Conservation (phyloP, 2,888 invertebrate genomes). For the Ormyrus rosae region DNA sequence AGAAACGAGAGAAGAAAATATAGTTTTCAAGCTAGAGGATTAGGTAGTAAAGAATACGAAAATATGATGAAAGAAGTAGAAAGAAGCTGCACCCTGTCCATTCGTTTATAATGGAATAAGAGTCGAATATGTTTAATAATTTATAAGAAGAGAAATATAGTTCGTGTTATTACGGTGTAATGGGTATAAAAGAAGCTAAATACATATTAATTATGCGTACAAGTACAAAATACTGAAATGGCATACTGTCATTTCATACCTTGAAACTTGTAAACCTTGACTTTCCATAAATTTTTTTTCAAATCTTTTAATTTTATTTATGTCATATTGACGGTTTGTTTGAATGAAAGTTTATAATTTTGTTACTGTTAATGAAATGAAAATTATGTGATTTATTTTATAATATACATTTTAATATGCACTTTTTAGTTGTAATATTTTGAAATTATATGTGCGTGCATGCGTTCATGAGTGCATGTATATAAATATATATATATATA, state of each 20-base stretch:
- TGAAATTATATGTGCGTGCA: slow-evolving; percentile 7
- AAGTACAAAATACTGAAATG: slow-evolving; percentile 52
- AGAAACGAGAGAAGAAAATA: slow-evolving; percentile 52
- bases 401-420: slow-evolving; percentile 31
- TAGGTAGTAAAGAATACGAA: slow-evolving; percentile 61
- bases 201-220: slow-evolving; percentile 70
- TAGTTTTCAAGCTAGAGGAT: slow-evolving; percentile 65
- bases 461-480: slow-evolving; percentile 3
- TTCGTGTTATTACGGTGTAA: slow-evolving; percentile 73
- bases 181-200: slow-evolving; percentile 70
- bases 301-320: slow-evolving; percentile 27
- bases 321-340: slow-evolving; percentile 36
- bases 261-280: slow-evolving; percentile 23
- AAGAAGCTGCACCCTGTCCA: slow-evolving; percentile 66
- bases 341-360: slow-evolving; percentile 41
- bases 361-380: slow-evolving; percentile 43
- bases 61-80: slow-evolving; percentile 66
- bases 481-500: slow-evolving; percentile 9
- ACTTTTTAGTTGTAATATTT: slow-evolving; percentile 26
- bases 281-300: slow-evolving; percentile 23
- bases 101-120: slow-evolving; percentile 64
- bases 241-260: slow-evolving; percentile 11
- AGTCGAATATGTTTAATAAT: slow-evolving; percentile 63
- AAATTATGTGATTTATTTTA: slow-evolving; percentile 48
- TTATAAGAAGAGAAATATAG: slow-evolving; percentile 66